Evolutionary conservation across 2,797 vertebrate species (phyloP).

Genomic region (Lophius americanus): DNA sequence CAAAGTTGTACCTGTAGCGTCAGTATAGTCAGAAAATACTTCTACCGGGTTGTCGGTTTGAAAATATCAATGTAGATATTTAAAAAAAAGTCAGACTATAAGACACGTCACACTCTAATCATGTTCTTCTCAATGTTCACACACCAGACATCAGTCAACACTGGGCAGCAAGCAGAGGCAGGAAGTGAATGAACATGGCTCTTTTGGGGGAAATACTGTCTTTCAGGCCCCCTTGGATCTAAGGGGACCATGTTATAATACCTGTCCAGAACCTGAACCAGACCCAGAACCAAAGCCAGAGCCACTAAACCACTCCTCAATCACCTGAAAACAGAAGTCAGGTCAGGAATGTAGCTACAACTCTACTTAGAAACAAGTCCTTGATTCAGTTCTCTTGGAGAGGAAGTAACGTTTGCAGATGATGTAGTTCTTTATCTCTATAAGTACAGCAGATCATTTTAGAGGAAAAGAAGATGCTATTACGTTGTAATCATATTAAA

Average conservation of each 20-base stretch:
- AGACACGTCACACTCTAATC: no score
- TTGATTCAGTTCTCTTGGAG: no score
- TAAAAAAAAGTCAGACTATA: no score
- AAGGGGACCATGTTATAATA: constrained; percentile 62
- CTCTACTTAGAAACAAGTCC: not conserved
- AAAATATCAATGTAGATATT: no score
- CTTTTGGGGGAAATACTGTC: constrained; percentile 70
- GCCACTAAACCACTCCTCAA: constrained; percentile 80
- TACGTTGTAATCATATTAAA: not conserved
- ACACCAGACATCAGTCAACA: not conserved
- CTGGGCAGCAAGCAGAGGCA: constrained; percentile 8
- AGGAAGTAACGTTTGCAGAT: not conserved
- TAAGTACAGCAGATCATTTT: no score
- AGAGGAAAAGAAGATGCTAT: no score
- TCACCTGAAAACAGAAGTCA: constrained; percentile 72
- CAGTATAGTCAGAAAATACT: not conserved
- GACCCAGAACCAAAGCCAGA: constrained; percentile 59
- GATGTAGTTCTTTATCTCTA: not conserved
- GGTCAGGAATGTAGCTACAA: constrained; percentile 9
- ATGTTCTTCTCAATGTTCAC: not conserved
- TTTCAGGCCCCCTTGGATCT: constrained; percentile 61
- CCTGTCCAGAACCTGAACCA: constrained; percentile 66
- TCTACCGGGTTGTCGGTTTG: no score
- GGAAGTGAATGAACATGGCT: constrained; percentile 48
- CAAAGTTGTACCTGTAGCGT: constrained; percentile 3